phyloP scores from a whole-genome alignment of 2,888 invertebrate species.

The Diachrysia chrysitis region DNA sequence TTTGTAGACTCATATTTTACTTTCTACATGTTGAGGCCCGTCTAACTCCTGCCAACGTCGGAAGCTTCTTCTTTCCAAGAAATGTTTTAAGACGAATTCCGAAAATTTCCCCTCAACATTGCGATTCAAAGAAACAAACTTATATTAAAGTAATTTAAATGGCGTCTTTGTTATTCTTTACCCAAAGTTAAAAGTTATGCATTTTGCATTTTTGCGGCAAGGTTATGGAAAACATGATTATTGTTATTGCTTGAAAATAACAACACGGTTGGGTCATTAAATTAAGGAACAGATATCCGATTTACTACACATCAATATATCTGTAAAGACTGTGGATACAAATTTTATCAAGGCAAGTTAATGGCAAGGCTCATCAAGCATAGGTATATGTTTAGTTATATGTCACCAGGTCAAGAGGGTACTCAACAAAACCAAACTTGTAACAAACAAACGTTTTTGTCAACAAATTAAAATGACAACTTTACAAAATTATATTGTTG shows the following conservation, averaged over 20 bases:
- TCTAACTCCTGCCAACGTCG: slow-evolving; percentile 77
- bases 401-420: slow-evolving; percentile 9
- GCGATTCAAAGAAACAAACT: slow-evolving; percentile 84
- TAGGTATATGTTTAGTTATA: too few relatives aligned
- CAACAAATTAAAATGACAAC: slow-evolving; percentile 61
- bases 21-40: slow-evolving; percentile 71
- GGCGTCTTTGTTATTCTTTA: slow-evolving; percentile 81
- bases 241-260: slow-evolving; percentile 34
- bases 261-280: not conserved
- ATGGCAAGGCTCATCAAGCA: not conserved
- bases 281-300: not conserved
- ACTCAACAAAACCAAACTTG: slow-evolving; percentile 15
- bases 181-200: slow-evolving; percentile 76
- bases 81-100: slow-evolving; percentile 85
- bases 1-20: slow-evolving; percentile 66
- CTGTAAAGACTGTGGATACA: not conserved
- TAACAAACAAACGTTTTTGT: slow-evolving; percentile 36
- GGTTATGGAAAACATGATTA: slow-evolving; percentile 57
- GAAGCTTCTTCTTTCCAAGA: slow-evolving; percentile 81
- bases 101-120: slow-evolving; percentile 81
- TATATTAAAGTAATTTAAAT: slow-evolving; percentile 85
- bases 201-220: slow-evolving; percentile 70
- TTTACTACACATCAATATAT: not conserved
- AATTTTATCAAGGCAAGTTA: not conserved
- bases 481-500: slow-evolving; percentile 63